Base-by-base conservation (phyloP, 2,888 invertebrate genomes). In the Hypomecis punctinalis region DNA sequence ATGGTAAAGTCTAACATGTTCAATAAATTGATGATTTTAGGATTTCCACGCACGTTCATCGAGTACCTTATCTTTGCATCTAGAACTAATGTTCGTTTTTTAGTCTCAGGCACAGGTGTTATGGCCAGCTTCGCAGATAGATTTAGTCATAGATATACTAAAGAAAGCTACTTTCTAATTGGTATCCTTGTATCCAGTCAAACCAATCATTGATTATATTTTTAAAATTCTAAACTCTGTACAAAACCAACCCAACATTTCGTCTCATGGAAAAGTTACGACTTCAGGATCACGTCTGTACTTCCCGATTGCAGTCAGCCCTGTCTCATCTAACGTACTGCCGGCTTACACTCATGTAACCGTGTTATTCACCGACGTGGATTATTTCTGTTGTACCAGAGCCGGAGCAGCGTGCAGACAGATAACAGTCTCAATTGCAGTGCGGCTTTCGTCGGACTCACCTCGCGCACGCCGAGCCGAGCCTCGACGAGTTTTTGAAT, bases 401-500 rank as follows among this genome's bases (percentile, higher is more conserved):
- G 76, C 74, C 70, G 78, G 76, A 81, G 77, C 82, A 81, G 75
- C 75, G 75, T 82, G 81, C 84, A 88, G 89, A 80, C 84, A 88
- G 89, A 90, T 88, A 90, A 88, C 89, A 86, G 88, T 89, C 87
- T 89, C 90, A 87, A 91, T 91, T 91, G 89, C 90, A 85, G 83
- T 84, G 85, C 83, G 76, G 84, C 83, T 84, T 88, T 89, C 84
- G 86, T 84, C 84, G 86, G 83, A 88, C 84, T 87, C 88, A 84
- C 86, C 84, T 86, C 86, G 85, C 84, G 80, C 82, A 86, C 82
- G 83, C 81, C 84, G 81, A 82, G 85, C 76, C 84, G 81, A 82
- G 85, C 76, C 89, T 83, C 91, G 91, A 91, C 92, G 93, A 91
- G 92, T 92, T 93, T 93, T 92, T 93, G 92, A 93, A 93, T 93